Conservation (phyloP, 2,113 vertebrate species). For the Ploceus nigricollis region DNA sequence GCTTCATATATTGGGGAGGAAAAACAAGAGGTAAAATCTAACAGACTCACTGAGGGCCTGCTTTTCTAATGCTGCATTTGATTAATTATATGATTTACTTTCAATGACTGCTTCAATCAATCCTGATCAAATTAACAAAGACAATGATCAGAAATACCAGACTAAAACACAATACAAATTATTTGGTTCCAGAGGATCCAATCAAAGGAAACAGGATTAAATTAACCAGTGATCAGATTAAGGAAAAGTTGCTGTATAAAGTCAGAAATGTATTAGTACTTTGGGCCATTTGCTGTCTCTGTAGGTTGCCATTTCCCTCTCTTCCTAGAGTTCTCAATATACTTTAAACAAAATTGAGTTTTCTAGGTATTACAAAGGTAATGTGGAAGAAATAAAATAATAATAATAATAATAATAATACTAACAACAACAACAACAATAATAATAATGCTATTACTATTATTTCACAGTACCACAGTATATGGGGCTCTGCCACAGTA, state of each 20-base stretch:
- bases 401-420: background rate
- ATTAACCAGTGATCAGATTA: constrained; percentile 54
- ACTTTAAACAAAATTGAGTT: background rate
- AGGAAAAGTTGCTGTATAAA: constrained; percentile 31
- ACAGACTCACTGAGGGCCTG: background rate
- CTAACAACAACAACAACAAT: too few relatives aligned
- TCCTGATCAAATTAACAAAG: constrained; percentile 56
- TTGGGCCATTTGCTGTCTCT: background rate
- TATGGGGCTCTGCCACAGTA: background rate
- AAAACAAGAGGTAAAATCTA: background rate
- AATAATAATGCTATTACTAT: background rate
- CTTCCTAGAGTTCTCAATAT: background rate
- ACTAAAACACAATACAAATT: constrained; percentile 45
- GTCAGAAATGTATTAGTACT: constrained; percentile 23
- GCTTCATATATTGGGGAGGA: background rate
- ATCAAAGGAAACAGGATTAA: constrained; percentile 57
- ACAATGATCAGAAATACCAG: constrained; percentile 60
- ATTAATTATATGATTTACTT: constrained; percentile 52
- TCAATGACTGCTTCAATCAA: constrained; percentile 56
- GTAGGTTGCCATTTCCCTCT: background rate
- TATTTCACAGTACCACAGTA: background rate
- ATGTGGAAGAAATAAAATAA: background rate
- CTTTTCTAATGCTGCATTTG: constrained; percentile 23
- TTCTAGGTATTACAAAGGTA: background rate
- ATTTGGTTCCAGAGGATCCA: constrained; percentile 59